A percentile compares a stretch with the other conserved stretches of the same genome.
These are phyloP conservation scores for Drymonia ruficornis DNA, from an alignment of 2,888 invertebrate species.

Conservation along the genomic window DNA sequence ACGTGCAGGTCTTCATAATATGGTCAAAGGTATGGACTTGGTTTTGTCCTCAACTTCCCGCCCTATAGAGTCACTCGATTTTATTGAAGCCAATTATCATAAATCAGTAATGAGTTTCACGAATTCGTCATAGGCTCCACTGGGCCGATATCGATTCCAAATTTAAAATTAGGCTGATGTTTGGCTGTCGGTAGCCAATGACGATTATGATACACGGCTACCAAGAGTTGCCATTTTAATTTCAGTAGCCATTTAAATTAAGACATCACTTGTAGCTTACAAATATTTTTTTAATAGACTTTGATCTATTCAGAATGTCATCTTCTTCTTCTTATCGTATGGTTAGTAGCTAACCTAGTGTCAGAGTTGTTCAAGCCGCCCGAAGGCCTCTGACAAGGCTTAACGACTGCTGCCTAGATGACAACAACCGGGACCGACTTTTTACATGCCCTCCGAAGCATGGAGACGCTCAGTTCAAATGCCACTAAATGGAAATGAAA, in stretches of 20 bases:
- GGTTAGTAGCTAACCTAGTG: no score
- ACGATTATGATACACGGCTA: constrained; percentile 19
- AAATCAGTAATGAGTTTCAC: constrained; percentile 54
- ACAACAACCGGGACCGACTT: no score
- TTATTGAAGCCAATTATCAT: constrained; percentile 56
- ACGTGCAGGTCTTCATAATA: no score
- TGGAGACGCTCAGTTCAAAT: no score
- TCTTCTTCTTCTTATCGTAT: no score
- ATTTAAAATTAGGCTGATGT: constrained; percentile 43
- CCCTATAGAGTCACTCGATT: constrained; percentile 36
- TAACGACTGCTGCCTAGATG: no score
- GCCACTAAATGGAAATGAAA: no score
- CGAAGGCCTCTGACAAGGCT: no score
- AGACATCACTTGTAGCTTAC: no score
- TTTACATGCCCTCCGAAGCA: no score
- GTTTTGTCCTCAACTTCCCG: background rate
- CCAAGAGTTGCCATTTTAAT: constrained; percentile 16
- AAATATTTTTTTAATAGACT: background rate
- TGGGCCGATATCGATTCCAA: constrained; percentile 46
- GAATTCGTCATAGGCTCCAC: constrained; percentile 43
- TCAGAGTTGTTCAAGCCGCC: no score
- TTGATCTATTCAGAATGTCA: background rate
- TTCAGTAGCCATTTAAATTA: background rate
- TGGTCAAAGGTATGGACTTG: no score
- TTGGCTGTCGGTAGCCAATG: constrained; percentile 26